Base-by-base conservation (phyloP, 2,797 vertebrate species). In the Mormyrus proboscirostris region DNA sequence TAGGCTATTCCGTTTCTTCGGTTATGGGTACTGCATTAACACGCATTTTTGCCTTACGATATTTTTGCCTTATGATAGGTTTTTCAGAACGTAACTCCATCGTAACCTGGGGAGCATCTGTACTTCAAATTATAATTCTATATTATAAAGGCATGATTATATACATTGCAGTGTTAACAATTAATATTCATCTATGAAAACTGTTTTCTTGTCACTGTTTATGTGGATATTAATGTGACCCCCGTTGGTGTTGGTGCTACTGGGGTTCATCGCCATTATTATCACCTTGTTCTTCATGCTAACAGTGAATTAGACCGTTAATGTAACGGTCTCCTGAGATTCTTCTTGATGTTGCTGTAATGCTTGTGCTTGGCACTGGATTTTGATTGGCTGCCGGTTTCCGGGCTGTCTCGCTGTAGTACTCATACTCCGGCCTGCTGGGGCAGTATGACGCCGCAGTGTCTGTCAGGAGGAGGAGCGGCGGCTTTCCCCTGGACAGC, bases 401-500 rank as follows among this genome's bases (percentile, higher is more conserved):
- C 2, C 7, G 55, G 22, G 76, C 41, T 22, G 86, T 2, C 88
- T 22, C 87, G 0, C 76, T 95, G 69, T 94, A 99, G 98, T 97
- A 98, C 90, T 95, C 95, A 88, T 99, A 99, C 88, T 94, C 95
- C 2, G 95, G 94, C 0, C 69, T 90, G 7, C 94, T 96, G 93
- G 97, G 98, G 0, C 97, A 99, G 91, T 98, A 98, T 90, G 95
- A 89, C 0, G 97, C 97, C 38, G 93, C 94, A 69, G 96, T 99
- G 89, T 97, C 96, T 47, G 94, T 99, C 89, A 96, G 97, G 89
- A 95, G 97, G 88, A 96, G 94, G 0, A 95, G 93, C 90, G 95
- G 92, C 90, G 95, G 92, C 90, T 97, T 97, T 89, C 96, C 96
- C 38, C 96, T 99, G 82, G 98, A 99, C 96, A 98, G 97, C 14